Conservation (phyloP, 1,140 invertebrate species). For the Aphaenogaster floridana region DNA sequence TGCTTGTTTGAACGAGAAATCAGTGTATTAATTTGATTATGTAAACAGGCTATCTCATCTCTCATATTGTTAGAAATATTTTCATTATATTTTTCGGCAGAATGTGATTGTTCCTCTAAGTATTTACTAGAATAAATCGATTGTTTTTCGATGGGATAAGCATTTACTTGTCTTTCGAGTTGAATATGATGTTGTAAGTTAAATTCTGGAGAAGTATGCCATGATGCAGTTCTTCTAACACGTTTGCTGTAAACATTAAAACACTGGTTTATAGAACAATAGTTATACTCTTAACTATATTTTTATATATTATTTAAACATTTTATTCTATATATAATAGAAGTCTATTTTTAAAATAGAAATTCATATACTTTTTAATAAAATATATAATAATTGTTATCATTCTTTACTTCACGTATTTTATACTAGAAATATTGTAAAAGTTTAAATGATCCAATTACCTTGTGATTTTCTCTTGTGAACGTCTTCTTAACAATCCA, state of each 20-base stretch:
- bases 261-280: not conserved
- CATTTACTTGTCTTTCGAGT: conserved; percentile 55
- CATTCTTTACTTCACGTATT: not conserved
- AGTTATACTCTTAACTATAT: conserved; percentile 19
- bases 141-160: conserved; percentile 53
- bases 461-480: conserved; percentile 87
- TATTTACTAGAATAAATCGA: conserved; percentile 27
- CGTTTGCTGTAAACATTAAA: conserved; percentile 72
- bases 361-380: conserved; percentile 21
- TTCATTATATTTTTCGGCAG: conserved; percentile 27
- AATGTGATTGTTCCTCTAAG: conserved; percentile 38
- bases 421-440: conserved; percentile 3
- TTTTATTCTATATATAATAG: not conserved
- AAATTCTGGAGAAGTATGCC: conserved; percentile 75
- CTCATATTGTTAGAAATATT: conserved; percentile 20
- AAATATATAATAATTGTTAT: not conserved
- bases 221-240: conserved; percentile 80
- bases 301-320: not conserved
- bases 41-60: conserved; percentile 67
- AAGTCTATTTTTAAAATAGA: conserved; percentile 11
- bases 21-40: conserved; percentile 79
- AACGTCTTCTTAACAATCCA: conserved; percentile 90
- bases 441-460: conserved; percentile 56
- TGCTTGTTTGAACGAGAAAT: conserved; percentile 82
- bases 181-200: conserved; percentile 39